These are phyloP conservation scores for Thysanoteuthis rhombus DNA, from an alignment of 2,888 invertebrate genomes.

Conservation along the genomic window DNA sequence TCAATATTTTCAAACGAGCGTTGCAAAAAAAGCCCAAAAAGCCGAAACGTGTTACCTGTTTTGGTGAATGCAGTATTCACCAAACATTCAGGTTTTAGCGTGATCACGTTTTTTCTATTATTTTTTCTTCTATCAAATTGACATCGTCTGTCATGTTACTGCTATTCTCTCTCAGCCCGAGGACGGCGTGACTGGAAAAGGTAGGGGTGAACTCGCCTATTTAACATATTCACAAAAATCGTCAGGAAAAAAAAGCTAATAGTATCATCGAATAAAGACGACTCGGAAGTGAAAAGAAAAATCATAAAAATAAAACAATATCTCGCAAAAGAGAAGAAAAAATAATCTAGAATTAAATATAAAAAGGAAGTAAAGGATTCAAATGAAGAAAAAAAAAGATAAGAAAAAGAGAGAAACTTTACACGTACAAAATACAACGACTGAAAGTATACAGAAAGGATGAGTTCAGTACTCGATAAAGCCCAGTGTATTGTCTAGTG, in stretches of 20 bases:
- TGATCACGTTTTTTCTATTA: neutral
- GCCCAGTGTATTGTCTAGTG: neutral
- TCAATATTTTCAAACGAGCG: neutral
- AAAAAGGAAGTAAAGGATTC: too few relatives aligned
- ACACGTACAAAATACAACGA: too few relatives aligned
- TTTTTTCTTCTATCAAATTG: neutral
- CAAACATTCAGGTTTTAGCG: constrained; percentile 12
- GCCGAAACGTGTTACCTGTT: neutral
- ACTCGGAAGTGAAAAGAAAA: neutral
- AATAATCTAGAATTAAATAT: too few relatives aligned
- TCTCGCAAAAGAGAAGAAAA: too few relatives aligned
- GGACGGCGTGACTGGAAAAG: neutral
- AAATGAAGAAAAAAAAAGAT: too few relatives aligned
- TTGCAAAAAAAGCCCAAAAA: neutral
- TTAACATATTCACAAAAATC: neutral
- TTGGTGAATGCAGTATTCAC: neutral
- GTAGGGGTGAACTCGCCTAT: neutral
- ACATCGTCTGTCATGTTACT: neutral
- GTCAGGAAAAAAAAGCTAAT: neutral
- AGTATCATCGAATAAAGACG: neutral
- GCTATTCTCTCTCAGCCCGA: neutral
- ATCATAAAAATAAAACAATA: neutral
- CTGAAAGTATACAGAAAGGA: too few relatives aligned
- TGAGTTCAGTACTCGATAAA: neutral
- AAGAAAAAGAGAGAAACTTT: too few relatives aligned